Conservation (phyloP, 2,797 vertebrate species). For the Gorsachius magnificus region DNA sequence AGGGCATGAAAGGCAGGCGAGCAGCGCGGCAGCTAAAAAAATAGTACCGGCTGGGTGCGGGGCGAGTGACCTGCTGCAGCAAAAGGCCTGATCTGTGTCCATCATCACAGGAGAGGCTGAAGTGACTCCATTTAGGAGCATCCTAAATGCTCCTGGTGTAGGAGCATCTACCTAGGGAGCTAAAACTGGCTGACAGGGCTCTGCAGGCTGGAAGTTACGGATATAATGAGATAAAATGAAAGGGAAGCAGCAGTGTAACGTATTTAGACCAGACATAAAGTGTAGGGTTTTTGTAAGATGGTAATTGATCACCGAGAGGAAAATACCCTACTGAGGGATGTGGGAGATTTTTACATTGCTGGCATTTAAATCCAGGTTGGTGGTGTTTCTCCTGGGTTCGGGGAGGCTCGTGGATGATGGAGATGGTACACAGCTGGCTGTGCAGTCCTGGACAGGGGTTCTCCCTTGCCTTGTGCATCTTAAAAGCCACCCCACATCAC, state of each 20-base stretch:
- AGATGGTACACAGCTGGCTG: neutral
- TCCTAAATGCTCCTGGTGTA: neutral
- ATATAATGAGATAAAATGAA: neutral
- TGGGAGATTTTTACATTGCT: neutral
- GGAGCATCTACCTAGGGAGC: no score
- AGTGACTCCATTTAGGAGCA: neutral
- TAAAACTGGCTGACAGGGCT: neutral
- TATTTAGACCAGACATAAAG: neutral
- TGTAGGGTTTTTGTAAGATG: neutral
- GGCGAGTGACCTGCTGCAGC: neutral
- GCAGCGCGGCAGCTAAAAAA: neutral
- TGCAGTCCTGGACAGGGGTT: neutral
- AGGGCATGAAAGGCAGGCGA: neutral
- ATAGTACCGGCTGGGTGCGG: neutral
- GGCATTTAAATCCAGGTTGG: neutral
- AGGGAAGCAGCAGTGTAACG: neutral
- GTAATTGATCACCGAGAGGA: neutral
- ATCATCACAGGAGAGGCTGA: neutral
- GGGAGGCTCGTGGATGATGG: neutral
- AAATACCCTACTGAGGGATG: neutral
- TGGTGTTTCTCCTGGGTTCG: neutral
- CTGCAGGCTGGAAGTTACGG: neutral
- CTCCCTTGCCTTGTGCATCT: neutral
- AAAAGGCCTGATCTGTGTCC: neutral
- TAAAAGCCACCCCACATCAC: neutral